Conservation (phyloP, 2,888 invertebrate species). For the Caenorhabditis parvicauda region DNA sequence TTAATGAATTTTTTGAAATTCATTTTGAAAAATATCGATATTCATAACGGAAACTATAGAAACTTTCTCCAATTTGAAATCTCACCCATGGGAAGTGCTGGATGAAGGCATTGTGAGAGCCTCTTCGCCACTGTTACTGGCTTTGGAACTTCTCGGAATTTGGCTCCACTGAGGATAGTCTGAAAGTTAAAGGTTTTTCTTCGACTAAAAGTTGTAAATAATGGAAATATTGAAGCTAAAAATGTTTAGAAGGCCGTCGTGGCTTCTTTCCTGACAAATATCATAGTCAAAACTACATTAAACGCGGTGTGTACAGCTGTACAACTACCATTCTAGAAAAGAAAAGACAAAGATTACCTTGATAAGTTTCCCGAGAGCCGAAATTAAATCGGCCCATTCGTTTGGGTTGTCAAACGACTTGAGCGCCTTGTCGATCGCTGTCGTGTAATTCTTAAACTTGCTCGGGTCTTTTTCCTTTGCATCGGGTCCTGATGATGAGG, state of each 20-base stretch:
- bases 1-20: constrained; percentile 1
- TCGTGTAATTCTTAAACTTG: constrained; percentile 68
- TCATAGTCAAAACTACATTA: no score
- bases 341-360: constrained; percentile 71
- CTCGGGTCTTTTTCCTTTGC: constrained; percentile 22
- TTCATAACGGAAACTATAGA: background rate
- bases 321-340: background rate
- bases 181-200: constrained; percentile 63
- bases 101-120: constrained; percentile 88
- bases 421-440: constrained; percentile 81
- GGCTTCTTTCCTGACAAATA: no score
- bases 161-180: constrained; percentile 78
- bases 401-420: constrained; percentile 88
- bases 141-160: constrained; percentile 81
- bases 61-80: background rate
- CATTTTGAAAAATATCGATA: background rate
- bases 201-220: no score
- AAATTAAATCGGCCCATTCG: constrained; percentile 90
- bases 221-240: no score
- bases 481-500: constrained; percentile 17
- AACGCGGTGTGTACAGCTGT: no score
- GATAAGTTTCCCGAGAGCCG: constrained; percentile 82
- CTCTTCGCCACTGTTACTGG: constrained; percentile 84
- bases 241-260: no score
- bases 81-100: constrained; percentile 79